Conservation (phyloP, 2,113 vertebrate species). For the Hyaena hyaena region DNA sequence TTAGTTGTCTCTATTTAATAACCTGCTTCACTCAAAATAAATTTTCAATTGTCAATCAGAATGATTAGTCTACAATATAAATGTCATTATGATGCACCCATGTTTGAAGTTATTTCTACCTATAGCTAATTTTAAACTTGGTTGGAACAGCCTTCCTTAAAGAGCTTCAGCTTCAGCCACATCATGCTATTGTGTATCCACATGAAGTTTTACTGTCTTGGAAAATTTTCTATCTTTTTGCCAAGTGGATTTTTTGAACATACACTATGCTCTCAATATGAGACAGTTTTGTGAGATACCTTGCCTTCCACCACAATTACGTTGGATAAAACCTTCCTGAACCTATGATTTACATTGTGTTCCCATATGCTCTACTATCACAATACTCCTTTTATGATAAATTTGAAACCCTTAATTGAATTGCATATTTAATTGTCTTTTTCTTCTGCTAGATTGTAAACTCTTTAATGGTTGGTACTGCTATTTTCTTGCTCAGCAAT, state of each 20-base stretch:
- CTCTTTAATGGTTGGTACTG: neutral
- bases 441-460: neutral
- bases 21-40: neutral
- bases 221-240: neutral
- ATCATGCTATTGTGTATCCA: neutral
- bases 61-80: neutral
- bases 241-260: neutral
- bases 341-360: neutral
- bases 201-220: neutral
- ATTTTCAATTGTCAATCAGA: neutral
- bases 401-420: neutral
- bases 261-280: neutral
- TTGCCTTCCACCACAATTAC: neutral
- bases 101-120: neutral
- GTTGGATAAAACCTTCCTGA: neutral
- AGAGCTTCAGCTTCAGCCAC: neutral
- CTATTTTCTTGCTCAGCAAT: neutral
- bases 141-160: neutral
- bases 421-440: neutral
- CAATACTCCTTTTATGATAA: neutral
- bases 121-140: slow-evolving; percentile 5
- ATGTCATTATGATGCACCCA: neutral
- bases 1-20: neutral
- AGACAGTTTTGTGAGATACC: neutral
- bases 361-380: neutral